Conservation (phyloP, 1,140 invertebrate genomes). For the Holotrichia oblita region DNA sequence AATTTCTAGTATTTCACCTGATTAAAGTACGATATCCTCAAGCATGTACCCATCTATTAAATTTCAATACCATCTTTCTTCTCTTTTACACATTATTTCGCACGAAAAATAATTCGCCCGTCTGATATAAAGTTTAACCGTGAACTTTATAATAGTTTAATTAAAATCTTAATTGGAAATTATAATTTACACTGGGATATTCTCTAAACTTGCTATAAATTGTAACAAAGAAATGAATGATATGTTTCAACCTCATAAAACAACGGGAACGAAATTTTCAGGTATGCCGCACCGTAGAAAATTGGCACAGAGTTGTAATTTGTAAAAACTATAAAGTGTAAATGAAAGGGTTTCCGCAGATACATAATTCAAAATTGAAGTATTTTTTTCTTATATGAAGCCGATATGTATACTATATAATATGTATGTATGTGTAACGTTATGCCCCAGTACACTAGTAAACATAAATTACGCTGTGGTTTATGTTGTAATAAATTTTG, state of each 20-base stretch:
- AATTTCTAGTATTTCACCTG: no score
- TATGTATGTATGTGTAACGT: neutral
- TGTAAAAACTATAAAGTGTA: no score
- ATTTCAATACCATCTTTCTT: no score
- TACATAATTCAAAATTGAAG: neutral
- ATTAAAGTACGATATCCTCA: no score
- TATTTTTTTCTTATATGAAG: neutral
- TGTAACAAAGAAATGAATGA: no score
- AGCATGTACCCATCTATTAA: no score
- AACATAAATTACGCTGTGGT: conserved; percentile 1
- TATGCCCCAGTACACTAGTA: neutral
- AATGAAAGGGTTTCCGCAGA: neutral
- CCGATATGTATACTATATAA: neutral
- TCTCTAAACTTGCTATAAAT: neutral
- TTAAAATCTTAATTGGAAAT: neutral
- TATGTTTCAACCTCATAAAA: neutral
- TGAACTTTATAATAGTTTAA: neutral
- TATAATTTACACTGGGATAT: neutral
- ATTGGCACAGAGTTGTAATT: no score
- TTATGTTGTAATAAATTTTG: conserved; percentile 11
- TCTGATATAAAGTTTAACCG: neutral
- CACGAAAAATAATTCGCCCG: neutral
- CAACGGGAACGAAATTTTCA: neutral
- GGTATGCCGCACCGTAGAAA: neutral
- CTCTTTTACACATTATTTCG: no score